phyloP scores from a whole-genome alignment of 2,888 invertebrate genomes.

The Phorcus lineatus region DNA sequence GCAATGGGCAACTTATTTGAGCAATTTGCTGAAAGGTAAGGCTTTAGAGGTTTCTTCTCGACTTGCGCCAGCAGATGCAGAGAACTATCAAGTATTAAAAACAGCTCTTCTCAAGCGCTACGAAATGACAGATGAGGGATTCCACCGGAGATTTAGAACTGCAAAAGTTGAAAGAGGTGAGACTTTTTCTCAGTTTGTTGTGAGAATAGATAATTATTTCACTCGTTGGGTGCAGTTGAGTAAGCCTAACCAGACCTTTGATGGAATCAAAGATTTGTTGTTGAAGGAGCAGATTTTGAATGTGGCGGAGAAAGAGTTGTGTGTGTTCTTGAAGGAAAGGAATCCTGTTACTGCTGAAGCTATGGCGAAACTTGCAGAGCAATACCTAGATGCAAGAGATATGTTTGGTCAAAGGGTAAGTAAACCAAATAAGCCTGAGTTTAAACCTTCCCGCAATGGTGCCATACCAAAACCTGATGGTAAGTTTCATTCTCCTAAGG shows the following conservation, averaged over 20 bases:
- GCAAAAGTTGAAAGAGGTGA: slow-evolving; percentile 26
- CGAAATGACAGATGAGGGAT: slow-evolving; percentile 36
- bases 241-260: slow-evolving; percentile 7
- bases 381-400: slow-evolving; percentile 29
- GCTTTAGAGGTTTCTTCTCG: slow-evolving; percentile 33
- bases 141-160: slow-evolving; percentile 27
- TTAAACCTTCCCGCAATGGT: too few relatives aligned
- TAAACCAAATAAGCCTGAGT: too few relatives aligned
- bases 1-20: slow-evolving; percentile 25
- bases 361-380: slow-evolving; percentile 33
- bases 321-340: slow-evolving; percentile 36
- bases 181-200: slow-evolving; percentile 31
- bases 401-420: too few relatives aligned
- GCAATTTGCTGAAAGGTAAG: slow-evolving; percentile 35
- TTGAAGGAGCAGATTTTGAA: slow-evolving; percentile 29
- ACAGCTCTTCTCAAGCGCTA: slow-evolving; percentile 29
- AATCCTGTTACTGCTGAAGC: slow-evolving; percentile 19
- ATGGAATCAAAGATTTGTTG: slow-evolving; percentile 28
- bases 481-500: too few relatives aligned
- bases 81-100: slow-evolving; percentile 31
- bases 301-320: slow-evolving; percentile 1
- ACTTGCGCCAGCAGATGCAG: slow-evolving; percentile 20
- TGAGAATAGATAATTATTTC: slow-evolving; percentile 27
- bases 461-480: too few relatives aligned
- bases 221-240: slow-evolving; percentile 33